These are phyloP conservation scores for Paraescarpia echinospica DNA, from an alignment of 1,140 invertebrate genomes.

Conservation along the genomic window DNA sequence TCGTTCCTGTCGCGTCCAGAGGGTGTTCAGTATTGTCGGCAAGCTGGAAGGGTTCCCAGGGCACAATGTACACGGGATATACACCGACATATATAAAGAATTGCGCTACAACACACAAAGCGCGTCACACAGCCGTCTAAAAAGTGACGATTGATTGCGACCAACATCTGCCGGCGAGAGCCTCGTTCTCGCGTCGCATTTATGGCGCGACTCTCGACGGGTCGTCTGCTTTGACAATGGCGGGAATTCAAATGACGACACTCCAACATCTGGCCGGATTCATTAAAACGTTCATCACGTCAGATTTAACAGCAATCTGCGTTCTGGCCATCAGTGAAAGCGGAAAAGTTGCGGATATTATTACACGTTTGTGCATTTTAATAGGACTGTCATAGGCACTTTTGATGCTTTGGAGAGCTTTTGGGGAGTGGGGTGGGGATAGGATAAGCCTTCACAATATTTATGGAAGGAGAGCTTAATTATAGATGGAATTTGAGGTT, in stretches of 20 bases:
- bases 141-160: not conserved
- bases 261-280: not conserved
- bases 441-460: no score
- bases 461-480: no score
- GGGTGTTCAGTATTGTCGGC: not conserved
- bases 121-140: not conserved
- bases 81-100: not conserved
- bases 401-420: no score
- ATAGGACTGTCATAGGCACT: no score
- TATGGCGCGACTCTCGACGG: not conserved
- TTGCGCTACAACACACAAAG: not conserved
- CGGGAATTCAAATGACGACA: slow-evolving; percentile 4
- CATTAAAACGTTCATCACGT: not conserved
- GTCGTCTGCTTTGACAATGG: not conserved
- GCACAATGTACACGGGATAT: not conserved
- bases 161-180: not conserved
- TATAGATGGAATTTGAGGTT: no score
- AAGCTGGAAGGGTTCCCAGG: not conserved
- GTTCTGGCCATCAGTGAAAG: no score
- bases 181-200: not conserved
- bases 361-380: no score
- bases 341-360: no score
- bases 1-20: not conserved
- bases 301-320: not conserved
- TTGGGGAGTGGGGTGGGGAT: no score